Evolutionary conservation across 2,888 invertebrate species (phyloP).

Genomic region (Drosophila algonquin): DNA sequence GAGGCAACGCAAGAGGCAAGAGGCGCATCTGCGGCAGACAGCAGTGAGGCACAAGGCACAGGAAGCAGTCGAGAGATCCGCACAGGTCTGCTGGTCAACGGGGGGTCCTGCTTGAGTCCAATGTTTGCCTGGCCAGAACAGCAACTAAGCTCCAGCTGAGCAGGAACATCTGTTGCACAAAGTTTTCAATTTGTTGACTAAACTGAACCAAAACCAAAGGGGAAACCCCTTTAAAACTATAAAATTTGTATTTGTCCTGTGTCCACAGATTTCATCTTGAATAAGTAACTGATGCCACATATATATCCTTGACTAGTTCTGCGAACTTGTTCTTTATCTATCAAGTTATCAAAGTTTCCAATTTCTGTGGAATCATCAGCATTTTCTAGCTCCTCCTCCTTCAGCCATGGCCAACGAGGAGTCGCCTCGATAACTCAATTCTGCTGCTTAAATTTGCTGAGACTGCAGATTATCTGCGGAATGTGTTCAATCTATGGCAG

Average conservation of each 20-base stretch:
- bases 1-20: conserved; percentile 30
- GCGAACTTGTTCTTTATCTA: neutral
- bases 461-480: conserved; percentile 59
- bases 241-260: neutral
- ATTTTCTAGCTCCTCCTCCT: neutral
- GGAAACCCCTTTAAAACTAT: neutral
- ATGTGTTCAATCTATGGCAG: conserved; percentile 38
- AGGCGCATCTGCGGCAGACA: conserved; percentile 49
- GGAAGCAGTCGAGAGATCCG: conserved; percentile 5
- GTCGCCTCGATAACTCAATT: conserved; percentile 32
- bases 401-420: neutral
- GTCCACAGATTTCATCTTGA: no score
- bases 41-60: neutral
- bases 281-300: neutral
- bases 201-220: neutral
- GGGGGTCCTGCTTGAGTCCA: neutral
- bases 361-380: conserved; percentile 10
- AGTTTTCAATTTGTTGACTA: conserved; percentile 39
- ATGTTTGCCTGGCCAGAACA: conserved; percentile 29
- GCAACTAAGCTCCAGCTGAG: conserved; percentile 32
- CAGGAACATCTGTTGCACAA: conserved; percentile 39
- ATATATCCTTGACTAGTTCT: neutral
- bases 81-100: conserved; percentile 24
- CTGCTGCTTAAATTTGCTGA: conserved; percentile 34
- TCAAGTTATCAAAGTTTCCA: conserved; percentile 9